Evolutionary conservation across 2,888 invertebrate species (phyloP).

Genomic region (Formica aserva): DNA sequence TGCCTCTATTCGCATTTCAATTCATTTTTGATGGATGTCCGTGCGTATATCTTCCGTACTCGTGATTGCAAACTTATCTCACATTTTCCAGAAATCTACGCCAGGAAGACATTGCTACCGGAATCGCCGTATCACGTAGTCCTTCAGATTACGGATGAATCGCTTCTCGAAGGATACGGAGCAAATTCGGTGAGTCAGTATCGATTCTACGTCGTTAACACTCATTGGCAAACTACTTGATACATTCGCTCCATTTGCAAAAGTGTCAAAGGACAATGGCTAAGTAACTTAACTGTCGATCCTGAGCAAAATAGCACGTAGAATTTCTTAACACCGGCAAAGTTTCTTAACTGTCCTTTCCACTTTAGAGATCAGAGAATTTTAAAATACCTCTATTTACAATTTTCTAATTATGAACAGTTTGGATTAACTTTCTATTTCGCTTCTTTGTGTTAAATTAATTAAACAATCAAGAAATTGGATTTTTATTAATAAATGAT

Average conservation of each 20-base stretch:
- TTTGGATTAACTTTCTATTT: not conserved
- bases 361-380: conserved; percentile 16
- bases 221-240: conserved; percentile 34
- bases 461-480: not conserved
- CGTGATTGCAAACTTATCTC: not conserved
- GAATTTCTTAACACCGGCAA: not conserved
- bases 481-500: not conserved
- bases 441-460: not conserved
- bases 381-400: not conserved
- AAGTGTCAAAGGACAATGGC: conserved; percentile 40
- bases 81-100: conserved; percentile 77
- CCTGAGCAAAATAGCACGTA: not conserved
- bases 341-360: conserved; percentile 23
- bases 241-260: conserved; percentile 45
- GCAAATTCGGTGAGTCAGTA: conserved; percentile 84
- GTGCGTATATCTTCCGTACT: not conserved
- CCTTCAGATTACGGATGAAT: conserved; percentile 87
- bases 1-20: not conserved
- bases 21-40: not conserved
- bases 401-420: not conserved
- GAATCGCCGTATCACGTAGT: conserved; percentile 86
- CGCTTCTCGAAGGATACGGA: conserved; percentile 84
- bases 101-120: conserved; percentile 82
- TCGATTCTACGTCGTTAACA: conserved; percentile 48
- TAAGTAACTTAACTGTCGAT: conserved; percentile 20